A percentile compares a stretch with the other conserved stretches of the same genome.
These are phyloP conservation scores for Erythrolamprus reginae DNA, from an alignment of 2,113 vertebrate genomes.

Conservation along the genomic window DNA sequence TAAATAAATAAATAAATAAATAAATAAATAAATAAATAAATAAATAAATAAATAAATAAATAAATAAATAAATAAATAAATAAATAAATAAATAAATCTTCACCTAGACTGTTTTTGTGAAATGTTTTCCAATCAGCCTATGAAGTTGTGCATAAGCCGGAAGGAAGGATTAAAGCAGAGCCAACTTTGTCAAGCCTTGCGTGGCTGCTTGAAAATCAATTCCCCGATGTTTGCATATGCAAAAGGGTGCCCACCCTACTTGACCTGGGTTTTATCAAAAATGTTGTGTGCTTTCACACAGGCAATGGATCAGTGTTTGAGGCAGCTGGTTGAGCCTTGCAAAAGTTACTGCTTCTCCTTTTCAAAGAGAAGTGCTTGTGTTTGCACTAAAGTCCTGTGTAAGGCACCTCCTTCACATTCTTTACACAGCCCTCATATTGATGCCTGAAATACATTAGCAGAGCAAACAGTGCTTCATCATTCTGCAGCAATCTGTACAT, in stretches of 20 bases:
- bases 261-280: not conserved
- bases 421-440: not conserved
- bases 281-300: not conserved
- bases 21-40: too few relatives aligned
- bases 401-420: not conserved
- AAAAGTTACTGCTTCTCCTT: not conserved
- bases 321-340: not conserved
- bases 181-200: not conserved
- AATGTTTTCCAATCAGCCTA: not conserved
- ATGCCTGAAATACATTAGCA: slow-evolving; percentile 19
- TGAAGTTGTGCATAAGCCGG: not conserved
- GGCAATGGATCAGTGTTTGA: not conserved
- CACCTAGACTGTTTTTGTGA: not conserved
- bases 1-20: too few relatives aligned
- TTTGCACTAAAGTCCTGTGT: not conserved
- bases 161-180: not conserved
- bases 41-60: too few relatives aligned
- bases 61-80: too few relatives aligned
- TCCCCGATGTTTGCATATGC: not conserved
- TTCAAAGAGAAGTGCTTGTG: not conserved
- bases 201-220: not conserved
- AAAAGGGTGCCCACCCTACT: not conserved
- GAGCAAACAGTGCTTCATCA: not conserved
- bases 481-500: slow-evolving; percentile 23
- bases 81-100: too few relatives aligned